Conservation (phyloP, 2,113 vertebrate genomes). For the Ophthalmolycus amberensis region DNA sequence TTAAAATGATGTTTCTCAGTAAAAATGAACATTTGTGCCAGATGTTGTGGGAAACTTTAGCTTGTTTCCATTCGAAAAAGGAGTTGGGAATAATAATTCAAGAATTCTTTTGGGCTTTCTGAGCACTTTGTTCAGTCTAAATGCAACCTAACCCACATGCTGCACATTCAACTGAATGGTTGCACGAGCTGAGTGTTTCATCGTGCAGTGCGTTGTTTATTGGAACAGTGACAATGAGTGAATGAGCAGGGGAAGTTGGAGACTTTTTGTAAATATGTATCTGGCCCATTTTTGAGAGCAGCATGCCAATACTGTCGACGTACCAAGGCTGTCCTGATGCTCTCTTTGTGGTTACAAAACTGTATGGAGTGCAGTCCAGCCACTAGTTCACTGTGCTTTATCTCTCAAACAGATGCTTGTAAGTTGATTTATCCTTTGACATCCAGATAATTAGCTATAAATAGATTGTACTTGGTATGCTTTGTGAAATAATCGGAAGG, state of each 20-base stretch:
- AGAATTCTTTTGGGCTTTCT: slow-evolving; percentile 22
- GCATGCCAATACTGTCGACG: background rate
- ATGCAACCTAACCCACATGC: slow-evolving; percentile 10
- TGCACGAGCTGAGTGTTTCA: slow-evolving; percentile 2
- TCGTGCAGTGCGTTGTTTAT: background rate
- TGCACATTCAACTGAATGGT: background rate
- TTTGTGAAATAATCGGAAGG: background rate
- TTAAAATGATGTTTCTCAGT: background rate
- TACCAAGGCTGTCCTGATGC: background rate
- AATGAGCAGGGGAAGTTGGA: background rate
- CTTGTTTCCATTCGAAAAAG: slow-evolving; percentile 9
- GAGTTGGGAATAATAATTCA: background rate
- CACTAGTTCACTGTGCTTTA: background rate
- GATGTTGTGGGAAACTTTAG: background rate
- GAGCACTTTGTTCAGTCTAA: slow-evolving; percentile 1
- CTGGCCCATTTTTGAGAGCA: background rate
- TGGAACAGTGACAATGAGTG: background rate
- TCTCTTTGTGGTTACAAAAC: background rate
- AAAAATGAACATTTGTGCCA: background rate
- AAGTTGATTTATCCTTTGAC: no score
- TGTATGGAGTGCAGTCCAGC: background rate
- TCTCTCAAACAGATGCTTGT: no score
- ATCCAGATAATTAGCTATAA: no score
- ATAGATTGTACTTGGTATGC: no score
- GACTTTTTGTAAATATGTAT: background rate